Percentiles rank a stretch among this genome's conserved stretches.
phyloP scores from a whole-genome alignment of 2,797 vertebrate species.

The Tachyglossus aculeatus region DNA sequence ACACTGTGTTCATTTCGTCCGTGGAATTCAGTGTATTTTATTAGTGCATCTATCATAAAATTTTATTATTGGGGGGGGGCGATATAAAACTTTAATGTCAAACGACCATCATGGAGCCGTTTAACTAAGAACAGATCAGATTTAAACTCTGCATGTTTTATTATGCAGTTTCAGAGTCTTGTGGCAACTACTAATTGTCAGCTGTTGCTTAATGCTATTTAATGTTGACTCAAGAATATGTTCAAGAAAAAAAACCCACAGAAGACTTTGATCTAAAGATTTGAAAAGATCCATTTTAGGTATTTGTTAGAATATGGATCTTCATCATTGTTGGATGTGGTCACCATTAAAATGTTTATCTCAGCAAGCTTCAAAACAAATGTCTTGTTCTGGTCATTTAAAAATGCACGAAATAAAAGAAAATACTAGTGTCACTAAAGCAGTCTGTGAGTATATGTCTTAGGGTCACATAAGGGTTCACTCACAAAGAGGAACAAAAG shows the following conservation, averaged over 20 bases:
- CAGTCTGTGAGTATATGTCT: neutral
- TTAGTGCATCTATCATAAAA: constrained; percentile 13
- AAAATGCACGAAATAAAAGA: neutral
- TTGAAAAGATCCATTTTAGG: no score
- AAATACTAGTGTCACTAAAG: neutral
- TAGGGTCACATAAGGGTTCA: neutral
- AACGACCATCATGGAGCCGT: constrained; percentile 4
- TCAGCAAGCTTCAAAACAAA: neutral
- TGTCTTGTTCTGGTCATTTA: neutral
- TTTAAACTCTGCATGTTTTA: constrained; percentile 21
- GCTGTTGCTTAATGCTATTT: constrained; percentile 3
- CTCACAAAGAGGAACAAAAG: neutral
- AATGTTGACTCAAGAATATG: constrained; percentile 12
- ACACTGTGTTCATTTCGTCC: neutral
- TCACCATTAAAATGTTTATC: no score
- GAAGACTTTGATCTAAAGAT: neutral
- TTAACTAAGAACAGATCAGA: constrained; percentile 22
- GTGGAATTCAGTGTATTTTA: constrained; percentile 1
- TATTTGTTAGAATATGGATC: no score
- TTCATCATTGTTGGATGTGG: no score
- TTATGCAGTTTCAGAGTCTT: neutral
- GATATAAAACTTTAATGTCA: constrained; percentile 17
- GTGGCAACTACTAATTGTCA: constrained; percentile 37
- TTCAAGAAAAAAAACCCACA: constrained; percentile 4
- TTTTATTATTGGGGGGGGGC: neutral